Base-by-base conservation (phyloP, 2,797 vertebrate species). In the Molossus molossus region DNA sequence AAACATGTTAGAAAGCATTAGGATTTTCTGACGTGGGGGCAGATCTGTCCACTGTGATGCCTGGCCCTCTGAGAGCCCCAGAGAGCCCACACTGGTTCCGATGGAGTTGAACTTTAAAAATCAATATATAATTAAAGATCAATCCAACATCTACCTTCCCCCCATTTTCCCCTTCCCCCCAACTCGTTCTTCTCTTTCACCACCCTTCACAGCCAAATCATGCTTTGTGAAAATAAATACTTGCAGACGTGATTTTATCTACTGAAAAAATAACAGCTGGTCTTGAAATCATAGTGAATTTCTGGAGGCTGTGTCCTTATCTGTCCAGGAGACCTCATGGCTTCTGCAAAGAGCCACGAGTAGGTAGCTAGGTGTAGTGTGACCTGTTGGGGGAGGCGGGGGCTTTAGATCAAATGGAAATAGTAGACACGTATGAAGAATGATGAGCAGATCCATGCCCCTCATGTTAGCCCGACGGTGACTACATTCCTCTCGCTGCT, bases 131-230 rank as follows among this genome's bases (percentile, higher is more conserved):
- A 91, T 73, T 70, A 82, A 70, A 97, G 64, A 29, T 84, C 9
- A 37, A 85, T 20, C 29, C 91, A 93, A n/a, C 62, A 87, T 57
- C 80, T 96, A 77, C 86, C 92, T 94, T 95, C 73, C 20, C 10
- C 0, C 65, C n/a, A 69, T 50, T 9, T 50, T 45, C 6, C 40
- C 40, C 40, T 45, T 45, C 9, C 70, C n/a, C 20, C 67, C 87
- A 86, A 50, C 13, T 37, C 83, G 29, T 60, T 17, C 67, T 84
- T 48, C 96, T n/a, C 75, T 95, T 81, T 95, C 50, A 94, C 5
- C 29, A 82, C 29, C 20, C 97, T 95, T 96, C 92, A 87, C 80
- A 18, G 20, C 70, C 86, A 97, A 50, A 50, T 92, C 93, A 62
- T 82, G 84, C 8, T 95, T 94, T 87, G 60, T 37, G 55, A 58